phyloP scores from a whole-genome alignment of 2,113 vertebrate species.

The Pithys albifrons region DNA sequence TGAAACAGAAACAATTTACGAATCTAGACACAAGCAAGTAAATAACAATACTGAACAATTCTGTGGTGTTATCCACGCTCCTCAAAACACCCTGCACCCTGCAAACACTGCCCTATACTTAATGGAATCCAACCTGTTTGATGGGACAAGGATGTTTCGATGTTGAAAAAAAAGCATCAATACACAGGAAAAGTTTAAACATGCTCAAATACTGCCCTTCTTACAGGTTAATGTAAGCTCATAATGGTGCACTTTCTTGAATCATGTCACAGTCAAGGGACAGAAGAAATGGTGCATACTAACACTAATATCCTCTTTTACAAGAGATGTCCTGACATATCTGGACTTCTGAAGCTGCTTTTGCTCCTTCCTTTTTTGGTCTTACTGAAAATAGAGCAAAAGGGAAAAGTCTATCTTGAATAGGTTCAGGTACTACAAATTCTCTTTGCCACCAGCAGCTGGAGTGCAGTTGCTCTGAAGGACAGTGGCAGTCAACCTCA shows the following conservation, averaged over 20 bases:
- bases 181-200: neutral
- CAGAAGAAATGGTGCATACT: neutral
- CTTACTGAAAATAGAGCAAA: neutral
- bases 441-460: neutral
- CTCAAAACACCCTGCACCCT: neutral
- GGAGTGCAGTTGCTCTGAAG: neutral
- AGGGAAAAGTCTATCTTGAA: neutral
- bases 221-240: neutral
- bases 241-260: neutral
- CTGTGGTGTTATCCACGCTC: neutral
- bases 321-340: neutral
- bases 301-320: neutral
- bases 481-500: neutral
- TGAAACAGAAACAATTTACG: neutral
- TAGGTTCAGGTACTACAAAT: neutral
- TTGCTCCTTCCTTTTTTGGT: accelerated
- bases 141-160: neutral
- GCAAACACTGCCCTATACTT: neutral
- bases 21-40: neutral
- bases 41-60: neutral
- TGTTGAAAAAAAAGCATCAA: too few species aligned
- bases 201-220: neutral
- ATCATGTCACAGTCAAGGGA: neutral
- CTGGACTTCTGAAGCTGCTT: neutral
- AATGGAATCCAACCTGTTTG: neutral